Percentiles rank a stretch among this genome's conserved stretches.
phyloP scores from a whole-genome alignment of 2,888 invertebrate genomes.

The Plebejus melissa region DNA sequence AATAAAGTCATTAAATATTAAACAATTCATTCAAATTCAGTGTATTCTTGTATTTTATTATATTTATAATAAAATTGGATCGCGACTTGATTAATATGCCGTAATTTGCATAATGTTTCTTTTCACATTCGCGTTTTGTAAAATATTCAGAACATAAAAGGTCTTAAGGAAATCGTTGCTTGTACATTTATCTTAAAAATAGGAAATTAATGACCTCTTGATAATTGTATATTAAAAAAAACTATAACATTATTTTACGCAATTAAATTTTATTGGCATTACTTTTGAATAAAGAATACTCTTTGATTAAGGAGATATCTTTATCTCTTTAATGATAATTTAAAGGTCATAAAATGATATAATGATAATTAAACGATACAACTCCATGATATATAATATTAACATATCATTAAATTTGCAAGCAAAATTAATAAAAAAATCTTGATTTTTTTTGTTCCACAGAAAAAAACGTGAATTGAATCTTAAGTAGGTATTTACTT shows the following conservation, averaged over 20 bases:
- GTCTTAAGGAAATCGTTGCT: neutral
- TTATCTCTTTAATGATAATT: neutral
- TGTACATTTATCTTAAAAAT: neutral
- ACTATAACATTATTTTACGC: too few relatives aligned
- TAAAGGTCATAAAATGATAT: neutral
- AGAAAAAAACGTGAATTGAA: too few relatives aligned
- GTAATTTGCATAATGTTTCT: neutral
- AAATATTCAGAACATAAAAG: neutral
- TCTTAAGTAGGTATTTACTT: too few relatives aligned
- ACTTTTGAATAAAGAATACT: too few relatives aligned
- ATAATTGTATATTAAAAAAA: neutral
- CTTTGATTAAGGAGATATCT: neutral
- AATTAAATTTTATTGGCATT: too few relatives aligned
- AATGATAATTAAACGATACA: neutral
- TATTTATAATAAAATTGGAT: neutral
- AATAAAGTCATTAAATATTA: conserved; percentile 2
- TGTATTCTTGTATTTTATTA: conserved; percentile 5
- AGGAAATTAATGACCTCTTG: neutral
- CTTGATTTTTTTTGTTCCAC: too few relatives aligned
- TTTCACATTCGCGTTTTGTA: neutral
- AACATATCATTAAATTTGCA: neutral
- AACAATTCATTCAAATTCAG: neutral
- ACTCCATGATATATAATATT: neutral
- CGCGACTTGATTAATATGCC: neutral
- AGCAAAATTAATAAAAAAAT: neutral